phyloP scores from a whole-genome alignment of 2,888 invertebrate genomes.

The Andrena fulva region DNA sequence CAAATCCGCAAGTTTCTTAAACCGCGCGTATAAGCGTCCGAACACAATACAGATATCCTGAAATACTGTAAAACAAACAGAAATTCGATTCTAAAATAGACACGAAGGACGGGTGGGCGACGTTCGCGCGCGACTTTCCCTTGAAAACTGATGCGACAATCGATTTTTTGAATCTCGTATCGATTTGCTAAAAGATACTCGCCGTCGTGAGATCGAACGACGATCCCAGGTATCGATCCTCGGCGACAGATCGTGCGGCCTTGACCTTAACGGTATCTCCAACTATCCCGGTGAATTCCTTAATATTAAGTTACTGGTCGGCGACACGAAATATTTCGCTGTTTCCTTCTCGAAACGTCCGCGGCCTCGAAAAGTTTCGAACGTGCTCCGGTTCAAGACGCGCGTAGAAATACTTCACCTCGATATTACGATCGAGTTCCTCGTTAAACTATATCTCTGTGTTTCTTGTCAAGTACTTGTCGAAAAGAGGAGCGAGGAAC shows the following conservation, averaged over 20 bases:
- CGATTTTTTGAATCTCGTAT: constrained; percentile 7
- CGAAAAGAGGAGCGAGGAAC: not conserved
- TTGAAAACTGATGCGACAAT: constrained; percentile 7
- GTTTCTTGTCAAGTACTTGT: not conserved
- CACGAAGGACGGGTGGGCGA: not conserved
- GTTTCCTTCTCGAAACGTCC: constrained; percentile 12
- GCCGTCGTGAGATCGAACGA: not conserved
- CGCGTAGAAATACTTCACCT: not conserved
- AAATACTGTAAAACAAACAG: too few relatives aligned
- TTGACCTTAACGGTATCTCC: constrained; percentile 22
- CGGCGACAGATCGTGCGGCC: constrained; percentile 15
- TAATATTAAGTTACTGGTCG: constrained; percentile 27
- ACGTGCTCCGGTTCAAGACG: constrained; percentile 19
- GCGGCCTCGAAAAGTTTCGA: not conserved
- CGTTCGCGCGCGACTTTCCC: not conserved
- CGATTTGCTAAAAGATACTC: not conserved
- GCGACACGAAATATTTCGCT: constrained; percentile 31
- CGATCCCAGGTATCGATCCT: constrained; percentile 34
- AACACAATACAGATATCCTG: too few relatives aligned
- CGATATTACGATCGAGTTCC: not conserved
- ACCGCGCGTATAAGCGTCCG: too few relatives aligned
- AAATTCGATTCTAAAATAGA: not conserved
- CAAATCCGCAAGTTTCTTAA: too few relatives aligned
- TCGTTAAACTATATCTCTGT: not conserved
- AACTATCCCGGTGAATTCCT: constrained; percentile 1